Evolutionary conservation across 1,140 invertebrate genomes (phyloP).

Genomic region (Brachionus koreanus): DNA sequence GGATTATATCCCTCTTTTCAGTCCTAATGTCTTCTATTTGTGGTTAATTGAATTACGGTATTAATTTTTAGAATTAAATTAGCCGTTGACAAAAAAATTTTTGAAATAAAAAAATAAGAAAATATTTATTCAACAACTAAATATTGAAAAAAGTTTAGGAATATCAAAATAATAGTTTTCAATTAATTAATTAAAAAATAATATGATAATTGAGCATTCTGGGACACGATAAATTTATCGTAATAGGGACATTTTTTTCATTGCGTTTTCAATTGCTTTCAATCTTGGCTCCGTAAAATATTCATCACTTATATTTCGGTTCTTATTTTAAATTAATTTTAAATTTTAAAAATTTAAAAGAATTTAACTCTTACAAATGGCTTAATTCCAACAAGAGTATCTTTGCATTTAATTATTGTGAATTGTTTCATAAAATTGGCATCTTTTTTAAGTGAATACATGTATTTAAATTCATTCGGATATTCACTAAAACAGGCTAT

Average conservation of each 20-base stretch:
- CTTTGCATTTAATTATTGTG: constrained; percentile 41
- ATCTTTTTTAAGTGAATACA: constrained; percentile 41
- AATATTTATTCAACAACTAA: too few species aligned
- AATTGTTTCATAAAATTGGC: constrained; percentile 22
- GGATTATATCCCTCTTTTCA: too few species aligned
- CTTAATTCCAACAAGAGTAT: constrained; percentile 33
- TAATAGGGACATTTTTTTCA: constrained; percentile 38
- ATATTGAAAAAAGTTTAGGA: too few species aligned
- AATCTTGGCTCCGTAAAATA: constrained; percentile 33
- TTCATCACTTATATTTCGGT: not conserved
- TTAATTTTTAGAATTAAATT: too few species aligned
- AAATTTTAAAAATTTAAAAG: not conserved
- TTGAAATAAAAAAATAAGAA: too few species aligned
- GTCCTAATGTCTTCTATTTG: too few species aligned
- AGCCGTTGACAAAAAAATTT: too few species aligned
- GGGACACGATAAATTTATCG: not conserved
- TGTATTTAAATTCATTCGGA: constrained; percentile 39
- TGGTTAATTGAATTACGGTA: too few species aligned
- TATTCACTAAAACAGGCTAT: constrained; percentile 34
- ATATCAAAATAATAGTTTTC: too few species aligned
- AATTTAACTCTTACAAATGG: constrained; percentile 16
- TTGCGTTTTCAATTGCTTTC: constrained; percentile 37
- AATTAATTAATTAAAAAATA: too few species aligned
- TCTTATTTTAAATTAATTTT: not conserved
- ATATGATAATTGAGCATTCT: too few species aligned